Conservation (phyloP, 2,888 invertebrate species). For the Ophion obscuratus region DNA sequence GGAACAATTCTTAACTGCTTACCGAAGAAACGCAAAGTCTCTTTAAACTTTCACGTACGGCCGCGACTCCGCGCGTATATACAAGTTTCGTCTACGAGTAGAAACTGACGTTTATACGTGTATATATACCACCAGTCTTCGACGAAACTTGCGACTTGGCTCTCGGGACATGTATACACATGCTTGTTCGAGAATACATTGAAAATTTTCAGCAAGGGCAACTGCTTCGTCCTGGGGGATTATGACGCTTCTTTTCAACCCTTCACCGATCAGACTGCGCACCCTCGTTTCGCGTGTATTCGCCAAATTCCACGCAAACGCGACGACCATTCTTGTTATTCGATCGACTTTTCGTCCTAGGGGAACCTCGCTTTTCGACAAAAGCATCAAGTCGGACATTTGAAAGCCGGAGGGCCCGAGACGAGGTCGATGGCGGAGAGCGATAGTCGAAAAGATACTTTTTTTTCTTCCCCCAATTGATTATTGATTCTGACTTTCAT, state of each 20-base stretch:
- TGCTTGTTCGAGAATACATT: conserved; percentile 40
- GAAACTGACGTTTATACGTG: background rate
- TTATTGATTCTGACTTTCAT: background rate
- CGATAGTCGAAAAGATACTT: background rate
- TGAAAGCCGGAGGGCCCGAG: background rate
- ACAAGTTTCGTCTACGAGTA: background rate
- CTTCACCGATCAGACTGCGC: background rate
- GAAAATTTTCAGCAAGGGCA: conserved; percentile 4
- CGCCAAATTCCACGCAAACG: background rate
- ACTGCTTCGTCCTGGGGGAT: background rate
- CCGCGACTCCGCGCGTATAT: background rate
- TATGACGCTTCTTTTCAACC: background rate
- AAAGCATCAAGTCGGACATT: background rate
- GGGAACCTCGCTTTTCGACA: background rate
- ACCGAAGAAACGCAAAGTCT: conserved; percentile 53
- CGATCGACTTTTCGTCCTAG: background rate
- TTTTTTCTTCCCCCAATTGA: background rate
- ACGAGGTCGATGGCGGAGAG: background rate
- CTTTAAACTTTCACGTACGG: conserved; percentile 53
- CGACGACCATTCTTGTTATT: no score
- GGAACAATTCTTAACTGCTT: conserved; percentile 49
- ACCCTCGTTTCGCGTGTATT: background rate
- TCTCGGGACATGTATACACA: conserved; percentile 1
- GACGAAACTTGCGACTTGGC: conserved; percentile 11
- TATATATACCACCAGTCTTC: background rate